Evolutionary conservation across 2,888 invertebrate genomes (phyloP).

Genomic region (Machimus rusticus): DNA sequence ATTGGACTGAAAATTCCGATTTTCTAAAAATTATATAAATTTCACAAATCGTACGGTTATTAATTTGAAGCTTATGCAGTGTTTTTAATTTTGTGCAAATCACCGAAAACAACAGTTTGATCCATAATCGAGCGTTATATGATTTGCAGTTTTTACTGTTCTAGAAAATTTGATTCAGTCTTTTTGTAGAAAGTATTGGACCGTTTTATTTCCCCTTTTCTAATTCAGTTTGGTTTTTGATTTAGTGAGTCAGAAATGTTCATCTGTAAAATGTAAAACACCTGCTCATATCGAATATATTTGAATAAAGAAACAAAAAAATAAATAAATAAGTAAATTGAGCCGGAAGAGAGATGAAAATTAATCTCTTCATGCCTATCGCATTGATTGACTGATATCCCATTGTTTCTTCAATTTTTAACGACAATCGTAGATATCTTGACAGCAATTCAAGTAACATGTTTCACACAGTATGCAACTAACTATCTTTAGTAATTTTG

Average conservation of each 20-base stretch:
- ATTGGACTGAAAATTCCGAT: background rate
- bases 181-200: background rate
- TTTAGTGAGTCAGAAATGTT: background rate
- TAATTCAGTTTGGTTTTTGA: background rate
- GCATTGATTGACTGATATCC: background rate
- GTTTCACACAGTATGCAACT: background rate
- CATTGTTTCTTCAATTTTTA: background rate
- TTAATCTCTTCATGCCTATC: background rate
- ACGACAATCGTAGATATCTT: background rate
- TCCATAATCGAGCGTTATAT: background rate
- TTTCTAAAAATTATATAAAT: background rate
- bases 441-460: background rate
- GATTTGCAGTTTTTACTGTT: background rate
- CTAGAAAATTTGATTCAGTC: background rate
- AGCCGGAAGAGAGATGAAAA: background rate
- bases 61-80: background rate
- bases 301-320: background rate
- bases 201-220: background rate
- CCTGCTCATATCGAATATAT: background rate
- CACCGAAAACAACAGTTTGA: background rate
- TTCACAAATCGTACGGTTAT: background rate
- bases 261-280: background rate
- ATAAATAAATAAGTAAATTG: background rate
- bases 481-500: background rate
- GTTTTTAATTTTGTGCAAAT: background rate